Percentiles rank a stretch among this genome's conserved stretches.
Evolutionary conservation across 2,797 vertebrate species (phyloP).

Genomic region (Sciaenops ocellatus): DNA sequence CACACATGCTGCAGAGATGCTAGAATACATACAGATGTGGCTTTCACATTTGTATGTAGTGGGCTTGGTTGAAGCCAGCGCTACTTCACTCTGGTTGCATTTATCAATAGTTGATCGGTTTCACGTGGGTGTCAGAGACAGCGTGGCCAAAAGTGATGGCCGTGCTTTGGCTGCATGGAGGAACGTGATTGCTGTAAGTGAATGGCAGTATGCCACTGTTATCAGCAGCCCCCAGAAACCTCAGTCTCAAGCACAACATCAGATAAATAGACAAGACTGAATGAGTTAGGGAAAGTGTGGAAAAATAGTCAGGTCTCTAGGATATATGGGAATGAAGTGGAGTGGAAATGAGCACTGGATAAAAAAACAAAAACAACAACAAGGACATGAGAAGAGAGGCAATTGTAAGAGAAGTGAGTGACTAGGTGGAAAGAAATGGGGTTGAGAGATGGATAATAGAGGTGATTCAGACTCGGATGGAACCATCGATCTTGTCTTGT

Average conservation of each 20-base stretch:
- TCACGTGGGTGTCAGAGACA: slow-evolving; percentile 27
- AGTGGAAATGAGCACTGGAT: slow-evolving; percentile 51
- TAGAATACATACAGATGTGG: slow-evolving; percentile 12
- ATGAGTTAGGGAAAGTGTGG: slow-evolving; percentile 46
- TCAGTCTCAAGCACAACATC: slow-evolving; percentile 37
- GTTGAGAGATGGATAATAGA: slow-evolving; percentile 63
- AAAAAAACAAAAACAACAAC: slow-evolving; percentile 29
- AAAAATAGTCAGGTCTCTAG: slow-evolving; percentile 31
- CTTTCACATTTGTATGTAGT: slow-evolving; percentile 1
- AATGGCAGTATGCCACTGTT: slow-evolving; percentile 40
- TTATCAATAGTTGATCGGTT: slow-evolving; percentile 47
- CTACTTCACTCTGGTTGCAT: slow-evolving; percentile 27
- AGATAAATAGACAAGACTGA: slow-evolving; percentile 55
- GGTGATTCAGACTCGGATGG: slow-evolving; percentile 59
- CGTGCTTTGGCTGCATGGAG: slow-evolving; percentile 20
- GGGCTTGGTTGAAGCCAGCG: slow-evolving; percentile 5
- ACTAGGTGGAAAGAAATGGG: slow-evolving; percentile 55
- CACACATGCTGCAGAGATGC: slow-evolving; percentile 10
- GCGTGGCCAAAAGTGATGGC: slow-evolving; percentile 8
- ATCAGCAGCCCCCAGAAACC: slow-evolving; percentile 50
- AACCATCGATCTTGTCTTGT: slow-evolving; percentile 71
- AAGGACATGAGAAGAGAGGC: slow-evolving; percentile 35
- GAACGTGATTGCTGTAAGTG: slow-evolving; percentile 30
- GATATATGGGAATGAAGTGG: slow-evolving; percentile 29
- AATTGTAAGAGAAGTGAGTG: slow-evolving; percentile 51